Percentiles rank a stretch among this genome's conserved stretches.
phyloP scores from a whole-genome alignment of 1,140 invertebrate genomes.

The Littorina saxatilis region DNA sequence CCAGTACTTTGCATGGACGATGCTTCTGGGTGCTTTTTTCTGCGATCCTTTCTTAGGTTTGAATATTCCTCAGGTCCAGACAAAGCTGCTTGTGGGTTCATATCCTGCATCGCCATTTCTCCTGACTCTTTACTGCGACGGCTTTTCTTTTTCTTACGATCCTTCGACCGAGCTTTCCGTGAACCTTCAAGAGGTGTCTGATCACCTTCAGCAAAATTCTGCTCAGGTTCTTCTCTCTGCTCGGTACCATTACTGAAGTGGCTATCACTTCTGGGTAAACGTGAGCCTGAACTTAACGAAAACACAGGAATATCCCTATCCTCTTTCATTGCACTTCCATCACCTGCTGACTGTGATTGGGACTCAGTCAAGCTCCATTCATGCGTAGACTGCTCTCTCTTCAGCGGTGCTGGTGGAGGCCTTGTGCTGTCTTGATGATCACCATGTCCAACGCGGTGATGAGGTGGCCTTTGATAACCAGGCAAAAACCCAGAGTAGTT shows the following conservation, averaged over 20 bases:
- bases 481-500: neutral
- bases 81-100: too few relatives aligned
- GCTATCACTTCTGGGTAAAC: constrained; percentile 42
- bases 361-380: constrained; percentile 15
- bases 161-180: constrained; percentile 37
- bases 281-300: neutral
- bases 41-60: constrained; percentile 31
- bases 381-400: constrained; percentile 17
- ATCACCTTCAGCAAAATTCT: constrained; percentile 45
- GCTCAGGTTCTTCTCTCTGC: constrained; percentile 36
- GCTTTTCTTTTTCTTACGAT: constrained; percentile 39
- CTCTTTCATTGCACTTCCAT: neutral
- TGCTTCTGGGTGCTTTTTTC: constrained; percentile 37
- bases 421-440: neutral
- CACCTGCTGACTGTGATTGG: neutral
- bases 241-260: constrained; percentile 46
- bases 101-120: constrained; percentile 3
- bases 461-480: constrained; percentile 25
- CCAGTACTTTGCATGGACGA: constrained; percentile 46
- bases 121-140: constrained; percentile 5
- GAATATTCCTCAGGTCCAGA: neutral
- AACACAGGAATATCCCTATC: neutral
- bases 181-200: constrained; percentile 43
- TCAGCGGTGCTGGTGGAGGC: neutral
- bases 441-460: neutral